These are phyloP conservation scores for Ambastaia sidthimunki DNA, from an alignment of 2,797 vertebrate species.

Conservation along the genomic window DNA sequence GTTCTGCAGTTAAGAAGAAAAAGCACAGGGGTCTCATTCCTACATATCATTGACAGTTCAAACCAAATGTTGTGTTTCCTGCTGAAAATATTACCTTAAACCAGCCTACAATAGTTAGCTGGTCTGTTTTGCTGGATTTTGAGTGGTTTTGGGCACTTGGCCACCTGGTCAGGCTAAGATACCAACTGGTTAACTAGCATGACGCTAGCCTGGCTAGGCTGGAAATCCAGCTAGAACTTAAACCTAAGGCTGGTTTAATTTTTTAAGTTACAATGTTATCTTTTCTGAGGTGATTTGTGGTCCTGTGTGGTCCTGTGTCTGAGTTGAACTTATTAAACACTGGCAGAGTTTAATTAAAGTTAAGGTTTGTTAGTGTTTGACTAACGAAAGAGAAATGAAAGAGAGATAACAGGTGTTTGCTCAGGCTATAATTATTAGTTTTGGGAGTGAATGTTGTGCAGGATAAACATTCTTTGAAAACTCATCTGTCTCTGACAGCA, in stretches of 20 bases:
- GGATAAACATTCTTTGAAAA: constrained; percentile 33
- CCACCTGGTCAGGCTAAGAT: background rate
- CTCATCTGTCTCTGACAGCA: constrained; percentile 10
- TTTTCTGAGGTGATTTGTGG: constrained; percentile 70
- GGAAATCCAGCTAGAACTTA: background rate
- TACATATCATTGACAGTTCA: constrained; percentile 24
- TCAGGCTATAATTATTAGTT: constrained; percentile 21
- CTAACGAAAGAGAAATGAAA: constrained; percentile 48
- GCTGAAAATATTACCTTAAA: background rate
- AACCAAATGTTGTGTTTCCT: constrained; percentile 37
- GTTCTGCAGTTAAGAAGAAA: constrained; percentile 57
- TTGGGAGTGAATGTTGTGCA: constrained; percentile 27
- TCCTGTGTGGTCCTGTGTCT: constrained; percentile 59
- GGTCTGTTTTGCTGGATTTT: background rate
- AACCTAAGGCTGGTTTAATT: background rate
- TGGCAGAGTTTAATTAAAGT: constrained; percentile 66
- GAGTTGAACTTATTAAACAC: constrained; percentile 63
- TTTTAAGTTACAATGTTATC: constrained; percentile 64
- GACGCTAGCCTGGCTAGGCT: background rate
- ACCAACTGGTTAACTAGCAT: background rate
- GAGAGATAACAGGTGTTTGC: constrained; percentile 57
- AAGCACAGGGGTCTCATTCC: constrained; percentile 50
- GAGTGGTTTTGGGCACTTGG: background rate
- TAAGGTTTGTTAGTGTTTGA: constrained; percentile 4
- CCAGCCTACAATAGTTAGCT: too few relatives aligned